phyloP scores from a whole-genome alignment of 2,797 vertebrate species.

The Lycodopsis pacificus region DNA sequence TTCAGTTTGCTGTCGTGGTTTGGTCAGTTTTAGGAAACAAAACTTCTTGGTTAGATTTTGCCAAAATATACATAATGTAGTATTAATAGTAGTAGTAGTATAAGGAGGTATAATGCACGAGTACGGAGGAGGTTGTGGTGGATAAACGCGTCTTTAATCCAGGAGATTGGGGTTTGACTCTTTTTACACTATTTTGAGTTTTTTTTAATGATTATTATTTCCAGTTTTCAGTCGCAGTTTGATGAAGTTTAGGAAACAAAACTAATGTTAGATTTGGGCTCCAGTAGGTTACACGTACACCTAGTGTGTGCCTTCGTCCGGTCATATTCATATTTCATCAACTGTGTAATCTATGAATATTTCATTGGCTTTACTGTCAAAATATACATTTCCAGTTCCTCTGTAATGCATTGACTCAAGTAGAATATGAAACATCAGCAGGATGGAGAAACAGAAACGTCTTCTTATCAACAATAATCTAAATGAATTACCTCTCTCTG shows the following conservation, averaged over 20 bases:
- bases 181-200: too few relatives aligned
- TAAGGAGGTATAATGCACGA: not conserved
- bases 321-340: not conserved
- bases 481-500: not conserved
- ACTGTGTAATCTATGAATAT: not conserved
- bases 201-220: too few relatives aligned
- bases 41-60: too few relatives aligned
- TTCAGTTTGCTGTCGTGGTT: too few relatives aligned
- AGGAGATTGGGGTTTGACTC: not conserved
- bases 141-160: not conserved
- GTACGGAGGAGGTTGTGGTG: not conserved
- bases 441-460: not conserved
- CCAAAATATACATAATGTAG: too few relatives aligned
- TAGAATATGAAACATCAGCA: not conserved
- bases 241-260: too few relatives aligned
- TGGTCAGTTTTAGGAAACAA: too few relatives aligned
- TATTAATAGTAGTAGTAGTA: not conserved
- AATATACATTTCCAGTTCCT: not conserved
- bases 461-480: not conserved
- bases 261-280: too few relatives aligned
- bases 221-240: too few relatives aligned
- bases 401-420: not conserved
- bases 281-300: not conserved
- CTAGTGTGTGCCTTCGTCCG: too few relatives aligned
- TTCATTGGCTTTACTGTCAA: not conserved